These are phyloP conservation scores for Microcebus lehilahytsara DNA, from an alignment of 2,113 vertebrate genomes.

Conservation along the genomic window DNA sequence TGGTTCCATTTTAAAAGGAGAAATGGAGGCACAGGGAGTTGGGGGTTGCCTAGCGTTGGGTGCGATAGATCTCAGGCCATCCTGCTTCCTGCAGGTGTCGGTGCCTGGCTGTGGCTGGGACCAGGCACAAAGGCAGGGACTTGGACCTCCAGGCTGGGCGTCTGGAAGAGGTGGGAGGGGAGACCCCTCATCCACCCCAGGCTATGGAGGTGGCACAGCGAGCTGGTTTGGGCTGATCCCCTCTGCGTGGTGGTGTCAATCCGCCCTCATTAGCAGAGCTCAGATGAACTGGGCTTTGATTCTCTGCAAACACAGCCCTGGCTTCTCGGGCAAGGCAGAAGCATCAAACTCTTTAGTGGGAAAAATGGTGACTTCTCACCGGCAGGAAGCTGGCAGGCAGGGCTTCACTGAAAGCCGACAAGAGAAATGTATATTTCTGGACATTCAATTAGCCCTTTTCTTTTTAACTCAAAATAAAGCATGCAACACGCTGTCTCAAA, in stretches of 20 bases:
- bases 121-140: neutral
- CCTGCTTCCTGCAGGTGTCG: neutral
- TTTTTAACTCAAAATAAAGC: conserved; percentile 19
- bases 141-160: neutral
- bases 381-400: neutral
- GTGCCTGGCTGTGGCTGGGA: neutral
- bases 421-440: neutral
- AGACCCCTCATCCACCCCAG: too few species aligned
- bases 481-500: neutral
- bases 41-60: neutral
- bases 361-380: neutral
- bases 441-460: neutral
- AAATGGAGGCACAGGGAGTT: neutral
- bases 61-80: neutral
- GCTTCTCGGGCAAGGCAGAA: neutral
- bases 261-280: neutral
- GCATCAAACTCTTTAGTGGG: neutral
- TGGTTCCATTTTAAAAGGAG: neutral
- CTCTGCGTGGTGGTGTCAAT: too few species aligned
- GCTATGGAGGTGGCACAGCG: too few species aligned
- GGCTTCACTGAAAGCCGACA: neutral
- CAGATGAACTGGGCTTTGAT: fast-evolving
- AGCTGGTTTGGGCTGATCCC: neutral
- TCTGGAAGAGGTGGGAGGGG: neutral
- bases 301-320: neutral